phyloP scores from a whole-genome alignment of 2,888 invertebrate genomes.

The Frankliniella intonsa region DNA sequence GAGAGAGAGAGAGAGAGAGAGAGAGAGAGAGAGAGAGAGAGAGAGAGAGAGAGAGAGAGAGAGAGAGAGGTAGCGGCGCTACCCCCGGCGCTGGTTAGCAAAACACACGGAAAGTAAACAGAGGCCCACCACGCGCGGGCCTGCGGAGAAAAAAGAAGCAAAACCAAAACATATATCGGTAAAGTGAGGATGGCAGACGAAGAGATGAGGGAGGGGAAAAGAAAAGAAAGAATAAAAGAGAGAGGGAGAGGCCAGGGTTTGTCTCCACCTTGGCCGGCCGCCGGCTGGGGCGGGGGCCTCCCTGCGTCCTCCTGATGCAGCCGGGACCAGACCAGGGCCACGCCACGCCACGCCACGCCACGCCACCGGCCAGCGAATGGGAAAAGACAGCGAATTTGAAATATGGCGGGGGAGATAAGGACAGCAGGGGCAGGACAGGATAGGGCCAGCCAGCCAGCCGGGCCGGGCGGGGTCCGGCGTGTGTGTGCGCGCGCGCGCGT shows the following conservation, averaged over 20 bases:
- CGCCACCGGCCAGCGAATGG: background rate
- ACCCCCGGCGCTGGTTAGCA: background rate
- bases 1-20: too few relatives aligned
- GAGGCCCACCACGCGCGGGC: background rate
- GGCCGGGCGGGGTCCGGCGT: background rate
- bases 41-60: too few relatives aligned
- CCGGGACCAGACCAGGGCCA: too few relatives aligned
- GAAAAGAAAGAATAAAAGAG: background rate
- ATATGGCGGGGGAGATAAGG: conserved; percentile 8
- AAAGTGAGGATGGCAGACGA: background rate
- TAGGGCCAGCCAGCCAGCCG: background rate
- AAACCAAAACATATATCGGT: background rate
- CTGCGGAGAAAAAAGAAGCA: background rate
- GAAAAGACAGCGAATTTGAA: conserved; percentile 10
- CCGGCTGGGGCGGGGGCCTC: too few relatives aligned
- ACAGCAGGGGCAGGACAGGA: background rate
- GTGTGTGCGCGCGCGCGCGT: background rate
- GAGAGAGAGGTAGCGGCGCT: too few relatives aligned
- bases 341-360: too few relatives aligned
- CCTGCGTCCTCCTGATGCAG: too few relatives aligned
- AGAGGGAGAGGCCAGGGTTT: background rate
- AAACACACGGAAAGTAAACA: conserved; percentile 22
- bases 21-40: too few relatives aligned
- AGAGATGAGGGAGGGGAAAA: background rate
- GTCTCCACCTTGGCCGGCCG: too few relatives aligned